Base-by-base conservation (phyloP, 2,888 invertebrate genomes). In the Drosophila nr. perissopoda region DNA sequence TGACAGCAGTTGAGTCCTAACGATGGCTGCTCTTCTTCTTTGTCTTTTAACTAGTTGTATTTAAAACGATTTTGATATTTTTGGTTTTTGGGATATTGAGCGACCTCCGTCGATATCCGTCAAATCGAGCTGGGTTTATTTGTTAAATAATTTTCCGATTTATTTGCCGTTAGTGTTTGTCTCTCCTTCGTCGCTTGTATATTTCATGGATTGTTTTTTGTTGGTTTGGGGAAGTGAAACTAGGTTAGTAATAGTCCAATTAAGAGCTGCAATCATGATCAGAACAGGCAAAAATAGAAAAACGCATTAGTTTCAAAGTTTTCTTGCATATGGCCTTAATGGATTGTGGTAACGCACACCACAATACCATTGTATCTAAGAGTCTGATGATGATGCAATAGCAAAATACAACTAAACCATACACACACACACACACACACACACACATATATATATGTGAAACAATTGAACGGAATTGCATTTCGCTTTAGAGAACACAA, bases 181-280 rank as follows among this genome's bases (percentile, higher is more conserved):
- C 42, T 70, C 13, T 27, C 18, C 46, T 74, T 74, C 36, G 51
- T 40, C n/a, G 73, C 76, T 40, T 69, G 38, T 65, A 59, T 52
- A 56, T 49, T 36, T 36, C n/a, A 46, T 42, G 63, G 56, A 42
- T 58, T 60, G 64, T 53, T 72, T 53, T 36, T 66, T 63, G 48
- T 36, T 66, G 60, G 38, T 58, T 67, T 83, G 66, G 76, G 77
- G 69, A 80, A 74, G 85, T 82, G 84, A 89, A 85, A 80, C 77
- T 89, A 79, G 83, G 88, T 85, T 76, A 79, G 82, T 84, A 85
- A 76, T 75, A 69, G 82, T 84, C 77, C 85, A 89, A 82, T 80
- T 70, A 61, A 82, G 74, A 82, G 77, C 84, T 85, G 80, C 34
- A 71, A 83, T 38, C 38, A 69, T 46, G 49, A 52, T 11, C 38